Evolutionary conservation across 2,888 invertebrate genomes (phyloP), one percentile per base, ranked within the genome.

Genomic region (Agrypnus murinus): DNA sequence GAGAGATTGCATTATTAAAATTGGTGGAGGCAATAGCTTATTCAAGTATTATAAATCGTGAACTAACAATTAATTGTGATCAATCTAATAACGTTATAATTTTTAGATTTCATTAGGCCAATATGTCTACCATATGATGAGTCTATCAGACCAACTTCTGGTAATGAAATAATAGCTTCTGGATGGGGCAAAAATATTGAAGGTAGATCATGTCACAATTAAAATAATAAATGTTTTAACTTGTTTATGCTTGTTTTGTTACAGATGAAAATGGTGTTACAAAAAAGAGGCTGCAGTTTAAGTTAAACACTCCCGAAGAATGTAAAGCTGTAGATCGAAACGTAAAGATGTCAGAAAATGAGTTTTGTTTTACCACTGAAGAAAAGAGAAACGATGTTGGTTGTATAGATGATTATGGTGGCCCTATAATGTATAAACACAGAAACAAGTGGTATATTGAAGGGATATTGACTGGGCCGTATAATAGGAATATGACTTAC

Each of bases 141-240:
- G 1, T 48, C 48, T 6, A n/a, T 48, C n/a, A 19, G 48, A 31
- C 48, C 48, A 2, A 31, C n/a, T 1, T 2, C 19, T 7, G 15
- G 17, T n/a, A 17, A 25, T 10, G 19, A 17, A 19, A 4, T 48
- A 0, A 12, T 48, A 15, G 48, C 48, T n/a, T 48, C 48, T n/a
- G 48, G 48, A 5, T 48, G 48, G 48, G 48, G 48, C 0, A 48
- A 48, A 31, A 48, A 48, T 12, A 9, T 48, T 19, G 48, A 48
- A 48, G 48, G 48, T 48, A n/a, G n/a, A n/a, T n/a, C n/a, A n/a
- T n/a, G n/a, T n/a, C n/a, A n/a, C n/a, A n/a, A n/a, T n/a, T n/a
- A n/a, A n/a, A n/a, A n/a, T n/a, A n/a, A n/a, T n/a, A n/a, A n/a
- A n/a, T n/a, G n/a, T n/a, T n/a, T n/a, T n/a, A n/a, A n/a, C n/a